A percentile compares a stretch with the other conserved stretches of the same genome.
Evolutionary conservation across 1,140 invertebrate genomes (phyloP).

Genomic region (Lasioglossum albipes): DNA sequence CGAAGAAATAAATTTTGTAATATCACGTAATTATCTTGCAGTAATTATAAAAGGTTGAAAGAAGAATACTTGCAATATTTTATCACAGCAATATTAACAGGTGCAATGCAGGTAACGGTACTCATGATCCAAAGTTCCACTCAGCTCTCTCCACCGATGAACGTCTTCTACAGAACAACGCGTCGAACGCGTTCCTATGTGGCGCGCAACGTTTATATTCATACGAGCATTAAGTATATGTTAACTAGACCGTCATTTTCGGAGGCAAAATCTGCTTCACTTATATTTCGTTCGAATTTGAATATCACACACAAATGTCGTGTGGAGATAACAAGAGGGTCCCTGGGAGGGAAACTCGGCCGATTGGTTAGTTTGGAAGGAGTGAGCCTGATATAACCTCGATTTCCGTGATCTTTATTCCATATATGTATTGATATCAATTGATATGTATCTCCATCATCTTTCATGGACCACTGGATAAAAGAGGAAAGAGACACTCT

Average conservation of each 20-base stretch:
- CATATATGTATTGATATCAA: too few species aligned
- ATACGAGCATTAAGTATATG: neutral
- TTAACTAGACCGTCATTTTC: neutral
- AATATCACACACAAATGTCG: neutral
- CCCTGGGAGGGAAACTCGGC: too few species aligned
- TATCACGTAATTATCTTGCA: neutral
- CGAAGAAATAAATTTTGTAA: neutral
- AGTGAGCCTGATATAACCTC: too few species aligned
- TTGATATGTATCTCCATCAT: too few species aligned
- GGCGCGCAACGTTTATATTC: conserved; percentile 1
- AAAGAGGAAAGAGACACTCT: too few species aligned
- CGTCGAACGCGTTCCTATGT: neutral
- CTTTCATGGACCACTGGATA: too few species aligned
- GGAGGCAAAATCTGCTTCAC: neutral
- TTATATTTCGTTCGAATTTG: neutral
- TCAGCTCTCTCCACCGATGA: neutral
- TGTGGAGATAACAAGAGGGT: too few species aligned
- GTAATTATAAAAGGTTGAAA: conserved; percentile 26
- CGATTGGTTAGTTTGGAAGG: too few species aligned
- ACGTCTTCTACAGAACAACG: neutral
- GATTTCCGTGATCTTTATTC: too few species aligned
- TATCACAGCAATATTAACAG: conserved; percentile 98
- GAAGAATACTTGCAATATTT: conserved; percentile 94
- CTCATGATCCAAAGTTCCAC: conserved; percentile 68
- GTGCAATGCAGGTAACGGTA: conserved; percentile 90